Conservation (phyloP, 2,888 invertebrate genomes). For the Hyppa rectilinea region DNA sequence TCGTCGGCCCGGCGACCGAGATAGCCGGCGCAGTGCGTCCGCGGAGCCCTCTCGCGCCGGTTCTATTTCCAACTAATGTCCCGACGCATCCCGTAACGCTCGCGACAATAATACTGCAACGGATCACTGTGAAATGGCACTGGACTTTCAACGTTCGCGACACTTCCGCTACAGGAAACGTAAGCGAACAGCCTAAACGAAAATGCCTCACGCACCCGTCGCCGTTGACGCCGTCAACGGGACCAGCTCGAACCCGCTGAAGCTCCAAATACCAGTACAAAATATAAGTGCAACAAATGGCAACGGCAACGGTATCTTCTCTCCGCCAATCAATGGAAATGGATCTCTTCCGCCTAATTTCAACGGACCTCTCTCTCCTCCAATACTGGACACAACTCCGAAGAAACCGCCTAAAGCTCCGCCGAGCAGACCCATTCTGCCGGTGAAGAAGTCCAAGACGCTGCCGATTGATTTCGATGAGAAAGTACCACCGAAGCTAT, state of each 20-base stretch:
- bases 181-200: conserved; percentile 77
- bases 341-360: conserved; percentile 76
- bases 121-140: conserved; percentile 86
- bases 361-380: conserved; percentile 84
- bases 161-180: conserved; percentile 88
- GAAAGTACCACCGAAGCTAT: conserved; percentile 79
- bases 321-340: conserved; percentile 74
- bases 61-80: conserved; percentile 89
- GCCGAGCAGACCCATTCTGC: conserved; percentile 80
- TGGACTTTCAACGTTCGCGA: conserved; percentile 85
- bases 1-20: conserved; percentile 89
- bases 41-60: conserved; percentile 89
- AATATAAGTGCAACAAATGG: conserved; percentile 72
- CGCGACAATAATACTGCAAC: conserved; percentile 85
- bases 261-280: conserved; percentile 83
- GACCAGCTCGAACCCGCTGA: conserved; percentile 73
- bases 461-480: conserved; percentile 87
- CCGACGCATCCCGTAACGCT: conserved; percentile 84
- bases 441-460: conserved; percentile 87
- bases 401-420: conserved; percentile 87
- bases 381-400: conserved; percentile 83
- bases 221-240: conserved; percentile 69
- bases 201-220: conserved; percentile 82
- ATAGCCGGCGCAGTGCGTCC: conserved; percentile 88
- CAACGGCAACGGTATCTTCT: conserved; percentile 71